phyloP scores from a whole-genome alignment of 2,888 invertebrate species.

The Penaeus monodon region DNA sequence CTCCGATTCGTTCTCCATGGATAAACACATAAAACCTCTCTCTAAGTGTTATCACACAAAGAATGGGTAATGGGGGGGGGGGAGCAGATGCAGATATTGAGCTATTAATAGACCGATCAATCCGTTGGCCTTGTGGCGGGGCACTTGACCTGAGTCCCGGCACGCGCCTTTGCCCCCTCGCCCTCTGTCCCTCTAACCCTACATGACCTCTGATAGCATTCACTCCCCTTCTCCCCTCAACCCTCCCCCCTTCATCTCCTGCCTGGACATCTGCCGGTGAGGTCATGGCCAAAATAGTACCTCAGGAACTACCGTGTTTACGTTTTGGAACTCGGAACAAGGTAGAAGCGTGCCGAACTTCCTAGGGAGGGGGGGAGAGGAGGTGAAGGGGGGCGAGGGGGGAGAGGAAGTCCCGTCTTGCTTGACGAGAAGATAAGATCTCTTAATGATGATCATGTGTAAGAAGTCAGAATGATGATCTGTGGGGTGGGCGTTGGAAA shows the following conservation, averaged over 20 bases:
- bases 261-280: constrained; percentile 28
- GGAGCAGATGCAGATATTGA: not conserved
- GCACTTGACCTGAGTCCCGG: constrained; percentile 27
- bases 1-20: no score
- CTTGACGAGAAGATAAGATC: not conserved
- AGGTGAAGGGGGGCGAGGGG: not conserved
- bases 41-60: no score
- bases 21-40: no score
- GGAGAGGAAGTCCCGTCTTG: not conserved
- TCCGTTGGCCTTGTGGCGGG: not conserved
- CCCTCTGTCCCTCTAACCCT: no score
- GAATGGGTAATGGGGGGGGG: not conserved
- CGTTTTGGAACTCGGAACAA: not conserved
- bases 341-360: not conserved
- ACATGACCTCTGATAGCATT: not conserved
- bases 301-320: constrained; percentile 19
- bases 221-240: not conserved
- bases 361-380: not conserved
- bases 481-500: no score
- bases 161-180: constrained; percentile 10
- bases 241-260: constrained; percentile 1
- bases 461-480: no score
- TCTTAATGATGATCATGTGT: no score
- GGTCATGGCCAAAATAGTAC: constrained; percentile 29
- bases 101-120: no score